These are phyloP conservation scores for Eurytemora carolleeae DNA, from an alignment of 1,140 invertebrate genomes.

Conservation along the genomic window DNA sequence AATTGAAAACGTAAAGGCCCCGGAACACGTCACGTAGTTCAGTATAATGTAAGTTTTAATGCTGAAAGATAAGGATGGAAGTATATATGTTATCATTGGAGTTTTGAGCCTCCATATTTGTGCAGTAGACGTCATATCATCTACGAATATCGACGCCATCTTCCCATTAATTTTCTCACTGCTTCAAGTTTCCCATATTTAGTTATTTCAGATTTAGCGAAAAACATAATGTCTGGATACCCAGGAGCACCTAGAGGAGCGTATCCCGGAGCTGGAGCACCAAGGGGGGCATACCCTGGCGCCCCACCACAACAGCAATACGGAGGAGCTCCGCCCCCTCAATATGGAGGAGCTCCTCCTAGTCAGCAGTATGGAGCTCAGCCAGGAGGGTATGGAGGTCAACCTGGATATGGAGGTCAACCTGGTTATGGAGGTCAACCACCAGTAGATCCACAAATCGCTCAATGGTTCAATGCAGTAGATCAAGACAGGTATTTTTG, in stretches of 20 bases:
- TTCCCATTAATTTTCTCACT: no score
- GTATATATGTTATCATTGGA: no score
- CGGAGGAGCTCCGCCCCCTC: background rate
- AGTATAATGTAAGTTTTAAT: no score
- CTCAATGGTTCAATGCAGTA: conserved; percentile 15
- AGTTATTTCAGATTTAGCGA: no score
- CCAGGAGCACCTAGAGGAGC: background rate
- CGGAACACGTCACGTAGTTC: no score
- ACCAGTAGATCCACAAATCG: background rate
- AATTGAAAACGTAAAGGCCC: no score
- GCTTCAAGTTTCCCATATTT: no score
- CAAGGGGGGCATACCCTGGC: background rate
- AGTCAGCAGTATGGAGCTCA: background rate
- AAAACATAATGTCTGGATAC: conserved; percentile 7
- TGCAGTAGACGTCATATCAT: no score
- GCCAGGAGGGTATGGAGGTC: background rate
- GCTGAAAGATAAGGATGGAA: no score
- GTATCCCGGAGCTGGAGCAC: background rate
- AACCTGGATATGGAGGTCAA: background rate
- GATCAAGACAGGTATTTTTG: conserved; percentile 9
- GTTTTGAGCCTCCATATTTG: no score
- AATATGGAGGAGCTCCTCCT: background rate
- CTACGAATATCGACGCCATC: no score
- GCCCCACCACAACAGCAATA: background rate
- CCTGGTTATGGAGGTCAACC: background rate